Base-by-base conservation (phyloP, 2,888 invertebrate species). In the Harpalus rufipes region DNA sequence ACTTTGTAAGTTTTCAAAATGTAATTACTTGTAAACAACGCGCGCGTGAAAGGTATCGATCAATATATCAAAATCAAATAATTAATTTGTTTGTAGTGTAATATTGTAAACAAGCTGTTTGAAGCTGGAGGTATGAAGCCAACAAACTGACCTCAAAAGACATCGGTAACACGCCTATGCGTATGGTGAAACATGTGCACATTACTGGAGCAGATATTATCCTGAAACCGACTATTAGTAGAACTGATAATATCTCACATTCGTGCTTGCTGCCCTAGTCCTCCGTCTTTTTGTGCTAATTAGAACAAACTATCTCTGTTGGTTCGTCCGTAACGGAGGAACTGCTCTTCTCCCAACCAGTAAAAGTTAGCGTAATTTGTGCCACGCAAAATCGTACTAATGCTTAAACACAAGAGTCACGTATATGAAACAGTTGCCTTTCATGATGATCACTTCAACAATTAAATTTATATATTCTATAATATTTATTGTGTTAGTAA, bases 291-390 rank as follows among this genome's bases (percentile, higher is more conserved):
- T 79, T 68, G 84, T 16, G 76, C 84, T 84, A 84, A 84, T 84
- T 84, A 84, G 84, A 84, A 84, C 84, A 84, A 84, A 84, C 84
- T 84, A 84, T 74, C 18, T 41, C 59, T 74, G 76, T 58, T 61
- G 83, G 72, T 83, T 74, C 83, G 58, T 82, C 18, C 65, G 81
- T 81, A 81, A 81, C 61, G 58, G 58, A 39, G 68, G 68, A 81
- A 81, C 68, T 65, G 56, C 68, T 56, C 74, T 32, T 32, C 58
- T 39, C 16, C 12, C 58, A 25, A 81, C 72, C 58, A 39, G 74
- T 74, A 32, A 5, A 32, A 32, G 32, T 32, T 32, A 32, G 32
- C 44, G 2, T 12, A 51, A 51, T 51, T 51, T 51, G 44, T 10
- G 12, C 44, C 44, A 2, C 10, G 44, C 4, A 51, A 12, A 51